phyloP scores from a whole-genome alignment of 2,797 vertebrate genomes.

The Poecilia picta region DNA sequence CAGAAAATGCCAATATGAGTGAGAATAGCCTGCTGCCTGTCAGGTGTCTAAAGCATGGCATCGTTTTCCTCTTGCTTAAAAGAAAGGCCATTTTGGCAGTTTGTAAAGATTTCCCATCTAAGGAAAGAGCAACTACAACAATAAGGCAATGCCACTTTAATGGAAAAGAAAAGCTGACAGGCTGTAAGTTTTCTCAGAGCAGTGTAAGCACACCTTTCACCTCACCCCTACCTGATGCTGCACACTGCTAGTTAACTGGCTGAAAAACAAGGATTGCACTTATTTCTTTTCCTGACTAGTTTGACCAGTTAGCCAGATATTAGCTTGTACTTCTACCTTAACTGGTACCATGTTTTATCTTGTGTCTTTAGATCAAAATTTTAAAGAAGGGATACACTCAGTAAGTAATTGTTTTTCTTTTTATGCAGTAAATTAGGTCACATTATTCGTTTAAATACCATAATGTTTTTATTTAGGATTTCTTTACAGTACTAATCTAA shows the following conservation, averaged over 20 bases:
- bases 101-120: neutral
- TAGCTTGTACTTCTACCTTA: neutral
- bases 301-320: neutral
- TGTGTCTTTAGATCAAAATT: neutral
- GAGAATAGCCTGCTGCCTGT: neutral
- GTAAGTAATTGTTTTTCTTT: neutral
- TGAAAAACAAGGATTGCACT: neutral
- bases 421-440: neutral
- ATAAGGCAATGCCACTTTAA: too few species aligned
- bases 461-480: neutral
- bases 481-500: neutral
- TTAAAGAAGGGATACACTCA: neutral
- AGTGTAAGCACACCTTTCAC: neutral
- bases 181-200: too few species aligned
- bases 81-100: neutral
- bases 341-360: neutral
- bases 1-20: neutral
- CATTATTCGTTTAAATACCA: neutral
- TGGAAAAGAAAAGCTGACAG: too few species aligned
- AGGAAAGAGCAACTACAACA: neutral
- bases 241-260: neutral
- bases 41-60: neutral
- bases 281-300: neutral
- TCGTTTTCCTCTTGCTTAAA: neutral
- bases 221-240: neutral